Base-by-base conservation (phyloP, 2,113 vertebrate genomes). In the Lophochroa leadbeateri region DNA sequence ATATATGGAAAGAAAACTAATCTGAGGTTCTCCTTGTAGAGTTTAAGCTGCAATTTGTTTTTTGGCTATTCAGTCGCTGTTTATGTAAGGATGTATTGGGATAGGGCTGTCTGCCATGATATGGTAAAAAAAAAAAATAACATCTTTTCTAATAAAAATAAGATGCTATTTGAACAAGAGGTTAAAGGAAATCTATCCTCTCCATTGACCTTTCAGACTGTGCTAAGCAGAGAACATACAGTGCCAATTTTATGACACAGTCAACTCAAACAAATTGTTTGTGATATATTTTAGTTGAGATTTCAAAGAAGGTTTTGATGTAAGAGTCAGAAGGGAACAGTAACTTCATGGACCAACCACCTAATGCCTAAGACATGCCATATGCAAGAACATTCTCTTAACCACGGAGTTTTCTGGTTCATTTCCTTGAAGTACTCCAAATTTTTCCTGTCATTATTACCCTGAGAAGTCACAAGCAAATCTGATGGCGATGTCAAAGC, bases 231-330 rank as follows among this genome's bases (percentile, higher is more conserved):
- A 65, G 70, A 88, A 37, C 10, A 16, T 13, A 13, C 12, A 86
- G 74, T 72, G 94, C 90, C 95, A 96, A 82, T 90, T 97, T 96
- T 94, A 86, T 72, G 92, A 92, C 90, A 92, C 25, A 12, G 82
- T 29, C 23, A 3, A 0, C 0, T 95, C 74, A 93, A 88, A 91
- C 29, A 90, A 49, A 95, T 88, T 87, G 44, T 39, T 6, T 69
- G 10, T 81, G 76, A 88, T 94, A 47, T 11, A 79, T 90, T 57
- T 77, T 29, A 91, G n/a, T 11, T 89, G 86, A 2, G 2, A 58
- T 87, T 89, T 96, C 86, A 82, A 79, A 82, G 75, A 46, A 68
- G 23, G 25, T 79, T 94, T 92, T 7, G 7, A 72, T 78, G 7
- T 31, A 46, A 49, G 35, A 91, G 72, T 92, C 71, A 92, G 81